A percentile compares a stretch with the other conserved stretches of the same genome.
phyloP scores from a whole-genome alignment of 2,888 invertebrate genomes.

The Pandemis heparana region DNA sequence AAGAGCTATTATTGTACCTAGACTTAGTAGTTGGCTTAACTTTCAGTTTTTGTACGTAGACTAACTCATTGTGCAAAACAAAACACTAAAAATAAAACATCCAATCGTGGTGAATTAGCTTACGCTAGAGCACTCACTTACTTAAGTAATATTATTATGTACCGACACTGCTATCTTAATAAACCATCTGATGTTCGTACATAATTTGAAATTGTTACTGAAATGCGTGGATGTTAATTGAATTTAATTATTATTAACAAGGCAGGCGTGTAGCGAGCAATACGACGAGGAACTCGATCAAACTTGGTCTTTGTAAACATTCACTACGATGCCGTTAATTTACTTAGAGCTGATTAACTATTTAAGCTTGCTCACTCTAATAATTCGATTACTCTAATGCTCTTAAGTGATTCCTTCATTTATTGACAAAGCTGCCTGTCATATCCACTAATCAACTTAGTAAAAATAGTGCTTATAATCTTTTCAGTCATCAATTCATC shows the following conservation, averaged over 20 bases:
- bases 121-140: conserved; percentile 23
- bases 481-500: background rate
- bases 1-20: background rate
- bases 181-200: conserved; percentile 57
- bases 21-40: background rate
- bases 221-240: conserved; percentile 44
- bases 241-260: conserved; percentile 41
- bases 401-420: background rate
- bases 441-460: background rate
- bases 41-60: background rate
- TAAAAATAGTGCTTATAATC: background rate
- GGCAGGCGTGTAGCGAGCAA: conserved; percentile 23
- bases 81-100: background rate
- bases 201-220: conserved; percentile 37
- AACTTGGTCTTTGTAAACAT: conserved; percentile 28
- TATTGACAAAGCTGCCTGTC: background rate
- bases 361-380: conserved; percentile 5
- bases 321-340: conserved; percentile 26
- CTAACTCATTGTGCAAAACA: background rate
- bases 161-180: conserved; percentile 54
- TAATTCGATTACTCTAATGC: conserved; percentile 15
- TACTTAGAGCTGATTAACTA: conserved; percentile 32
- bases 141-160: conserved; percentile 21
- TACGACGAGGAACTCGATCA: conserved; percentile 33
- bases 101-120: background rate